These are phyloP conservation scores for Mastigias papua DNA, from an alignment of 30 jellyfish, hydroid and myxozoan species.

Conservation along the genomic window DNA sequence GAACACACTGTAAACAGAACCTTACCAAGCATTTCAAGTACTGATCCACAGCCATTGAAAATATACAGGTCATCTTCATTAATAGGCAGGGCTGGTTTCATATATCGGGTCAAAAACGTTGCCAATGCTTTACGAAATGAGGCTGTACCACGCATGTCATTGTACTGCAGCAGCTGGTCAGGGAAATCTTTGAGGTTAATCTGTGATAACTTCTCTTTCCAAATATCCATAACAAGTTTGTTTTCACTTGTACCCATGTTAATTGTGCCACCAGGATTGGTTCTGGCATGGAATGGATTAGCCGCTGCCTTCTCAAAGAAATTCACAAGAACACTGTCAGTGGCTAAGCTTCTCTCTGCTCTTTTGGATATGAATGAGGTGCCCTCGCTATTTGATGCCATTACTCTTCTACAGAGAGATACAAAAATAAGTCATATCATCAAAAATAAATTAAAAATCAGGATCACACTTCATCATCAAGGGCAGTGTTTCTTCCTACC, in stretches of 20 bases:
- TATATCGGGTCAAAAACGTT: slow-evolving; percentile 45
- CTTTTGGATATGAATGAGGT: slow-evolving; percentile 10
- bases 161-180: slow-evolving; percentile 38
- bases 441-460: too few species aligned
- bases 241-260: slow-evolving; percentile 90
- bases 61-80: slow-evolving; percentile 57
- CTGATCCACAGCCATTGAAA: slow-evolving; percentile 88
- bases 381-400: not conserved
- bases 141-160: slow-evolving; percentile 67
- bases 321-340: slow-evolving; percentile 10
- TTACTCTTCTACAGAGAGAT: not conserved
- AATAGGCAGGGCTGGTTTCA: slow-evolving; percentile 59
- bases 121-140: slow-evolving; percentile 70
- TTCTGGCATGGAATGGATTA: slow-evolving; percentile 62
- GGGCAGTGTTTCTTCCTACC: too few species aligned
- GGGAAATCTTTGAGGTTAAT: slow-evolving; percentile 53
- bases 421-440: too few species aligned
- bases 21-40: slow-evolving; percentile 75
- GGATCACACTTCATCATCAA: too few species aligned
- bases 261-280: slow-evolving; percentile 80
- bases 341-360: not conserved
- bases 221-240: slow-evolving; percentile 46
- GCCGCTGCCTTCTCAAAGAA: slow-evolving; percentile 52
- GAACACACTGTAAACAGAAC: not conserved
- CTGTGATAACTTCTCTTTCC: slow-evolving; percentile 39